Percentiles rank a stretch among this genome's conserved stretches.
phyloP scores from a whole-genome alignment of 30 jellyfish, hydroid and myxozoan genomes.

The Turritopsis rubra region DNA sequence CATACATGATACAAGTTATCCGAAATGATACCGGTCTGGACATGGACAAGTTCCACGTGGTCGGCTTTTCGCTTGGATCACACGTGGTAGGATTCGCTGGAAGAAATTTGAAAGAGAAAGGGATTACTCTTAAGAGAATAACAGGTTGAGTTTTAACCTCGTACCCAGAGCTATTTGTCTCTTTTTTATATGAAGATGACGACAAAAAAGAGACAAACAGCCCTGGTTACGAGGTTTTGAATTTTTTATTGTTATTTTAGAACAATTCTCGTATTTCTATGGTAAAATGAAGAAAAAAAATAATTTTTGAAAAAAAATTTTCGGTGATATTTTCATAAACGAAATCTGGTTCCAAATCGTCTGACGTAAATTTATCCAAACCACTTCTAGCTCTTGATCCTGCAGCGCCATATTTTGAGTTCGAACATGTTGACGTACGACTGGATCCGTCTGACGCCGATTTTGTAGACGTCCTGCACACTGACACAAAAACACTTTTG shows the following conservation, averaged over 20 bases:
- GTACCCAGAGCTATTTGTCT: too few species aligned
- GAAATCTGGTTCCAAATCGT: not conserved
- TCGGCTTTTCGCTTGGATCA: slow-evolving; percentile 86
- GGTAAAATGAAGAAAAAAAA: too few species aligned
- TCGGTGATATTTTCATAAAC: not conserved
- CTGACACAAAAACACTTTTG: slow-evolving; percentile 50
- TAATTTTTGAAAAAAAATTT: too few species aligned
- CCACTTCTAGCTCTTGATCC: slow-evolving; percentile 67
- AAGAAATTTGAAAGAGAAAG: slow-evolving; percentile 42
- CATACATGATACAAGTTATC: slow-evolving; percentile 41
- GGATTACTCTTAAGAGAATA: slow-evolving; percentile 54
- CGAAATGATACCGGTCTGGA: slow-evolving; percentile 32
- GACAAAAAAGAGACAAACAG: too few species aligned
- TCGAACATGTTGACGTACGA: slow-evolving; percentile 73
- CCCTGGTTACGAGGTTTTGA: too few species aligned
- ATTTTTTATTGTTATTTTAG: too few species aligned
- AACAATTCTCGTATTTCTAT: too few species aligned
- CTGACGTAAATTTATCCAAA: not conserved
- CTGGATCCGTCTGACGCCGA: slow-evolving; percentile 87
- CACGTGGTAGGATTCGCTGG: slow-evolving; percentile 78
- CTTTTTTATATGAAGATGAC: too few species aligned
- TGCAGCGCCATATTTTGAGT: slow-evolving; percentile 78
- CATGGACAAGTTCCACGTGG: slow-evolving; percentile 43
- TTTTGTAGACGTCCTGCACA: slow-evolving; percentile 84
- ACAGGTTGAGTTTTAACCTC: slow-evolving; percentile 73